phyloP scores from a whole-genome alignment of 2,888 invertebrate species.

The Morpho deidamia region DNA sequence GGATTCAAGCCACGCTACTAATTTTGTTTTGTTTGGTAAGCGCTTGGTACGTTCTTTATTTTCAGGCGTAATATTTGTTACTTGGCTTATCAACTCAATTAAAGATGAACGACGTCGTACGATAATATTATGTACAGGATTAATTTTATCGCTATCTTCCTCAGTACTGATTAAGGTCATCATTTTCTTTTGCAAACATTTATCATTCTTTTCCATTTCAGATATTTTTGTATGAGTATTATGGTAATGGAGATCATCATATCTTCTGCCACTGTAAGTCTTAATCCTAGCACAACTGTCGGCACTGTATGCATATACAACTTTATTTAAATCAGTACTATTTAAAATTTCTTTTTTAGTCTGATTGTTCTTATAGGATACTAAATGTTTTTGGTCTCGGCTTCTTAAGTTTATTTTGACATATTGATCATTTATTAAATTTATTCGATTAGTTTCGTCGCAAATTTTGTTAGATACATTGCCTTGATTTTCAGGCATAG shows the following conservation, averaged over 20 bases:
- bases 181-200: conserved; percentile 42
- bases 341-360: not conserved
- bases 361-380: not conserved
- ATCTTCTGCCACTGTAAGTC: conserved; percentile 46
- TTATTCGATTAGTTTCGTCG: not conserved
- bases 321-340: not conserved
- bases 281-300: conserved; percentile 39
- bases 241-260: conserved; percentile 41
- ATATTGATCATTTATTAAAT: not conserved
- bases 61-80: not conserved
- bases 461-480: not conserved
- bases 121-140: not conserved
- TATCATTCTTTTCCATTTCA: conserved; percentile 56
- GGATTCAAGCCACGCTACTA: conserved; percentile 54
- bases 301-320: too few relatives aligned
- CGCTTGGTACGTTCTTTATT: conserved; percentile 10
- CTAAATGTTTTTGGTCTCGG: not conserved
- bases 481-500: not conserved
- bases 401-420: too few relatives aligned
- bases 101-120: conserved; percentile 4
- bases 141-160: not conserved
- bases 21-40: conserved; percentile 34
- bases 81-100: conserved; percentile 13
- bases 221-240: conserved; percentile 47
- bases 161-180: not conserved